phyloP scores from a whole-genome alignment of 2,888 invertebrate species.

The Agrotis segetum region DNA sequence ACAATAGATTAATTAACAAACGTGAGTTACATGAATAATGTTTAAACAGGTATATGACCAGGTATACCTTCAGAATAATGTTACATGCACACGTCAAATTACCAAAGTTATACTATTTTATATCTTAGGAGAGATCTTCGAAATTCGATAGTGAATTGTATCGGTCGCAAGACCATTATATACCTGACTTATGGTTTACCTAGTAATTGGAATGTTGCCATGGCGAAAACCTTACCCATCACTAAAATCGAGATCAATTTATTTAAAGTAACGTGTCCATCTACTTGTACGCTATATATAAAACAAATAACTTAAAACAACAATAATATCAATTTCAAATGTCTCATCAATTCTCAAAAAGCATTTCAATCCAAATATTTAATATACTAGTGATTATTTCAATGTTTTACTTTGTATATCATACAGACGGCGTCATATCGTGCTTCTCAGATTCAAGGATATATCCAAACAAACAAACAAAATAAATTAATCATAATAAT shows the following conservation, averaged over 20 bases:
- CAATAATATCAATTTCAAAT: constrained; percentile 51
- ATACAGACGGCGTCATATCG: constrained; percentile 68
- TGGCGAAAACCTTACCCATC: constrained; percentile 59
- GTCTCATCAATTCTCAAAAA: constrained; percentile 55
- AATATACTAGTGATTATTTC: constrained; percentile 52
- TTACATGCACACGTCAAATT: constrained; percentile 79
- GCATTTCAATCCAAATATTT: constrained; percentile 53
- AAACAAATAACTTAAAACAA: constrained; percentile 47
- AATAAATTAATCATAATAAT: constrained; percentile 47
- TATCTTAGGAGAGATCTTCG: constrained; percentile 73
- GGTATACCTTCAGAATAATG: constrained; percentile 71
- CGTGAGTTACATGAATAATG: constrained; percentile 88
- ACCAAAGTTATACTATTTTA: constrained; percentile 76
- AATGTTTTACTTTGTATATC: constrained; percentile 56
- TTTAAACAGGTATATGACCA: constrained; percentile 79
- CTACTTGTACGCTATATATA: constrained; percentile 31
- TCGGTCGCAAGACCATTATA: constrained; percentile 46
- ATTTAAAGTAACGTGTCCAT: constrained; percentile 39
- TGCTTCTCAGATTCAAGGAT: constrained; percentile 55
- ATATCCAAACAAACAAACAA: constrained; percentile 33
- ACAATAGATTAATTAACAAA: constrained; percentile 90
- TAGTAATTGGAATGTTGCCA: constrained; percentile 78
- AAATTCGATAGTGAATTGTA: constrained; percentile 69
- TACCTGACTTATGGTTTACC: constrained; percentile 47
- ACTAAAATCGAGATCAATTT: constrained; percentile 64